Evolutionary conservation across 2,797 vertebrate species (phyloP).

Genomic region (Trachurus trachurus): DNA sequence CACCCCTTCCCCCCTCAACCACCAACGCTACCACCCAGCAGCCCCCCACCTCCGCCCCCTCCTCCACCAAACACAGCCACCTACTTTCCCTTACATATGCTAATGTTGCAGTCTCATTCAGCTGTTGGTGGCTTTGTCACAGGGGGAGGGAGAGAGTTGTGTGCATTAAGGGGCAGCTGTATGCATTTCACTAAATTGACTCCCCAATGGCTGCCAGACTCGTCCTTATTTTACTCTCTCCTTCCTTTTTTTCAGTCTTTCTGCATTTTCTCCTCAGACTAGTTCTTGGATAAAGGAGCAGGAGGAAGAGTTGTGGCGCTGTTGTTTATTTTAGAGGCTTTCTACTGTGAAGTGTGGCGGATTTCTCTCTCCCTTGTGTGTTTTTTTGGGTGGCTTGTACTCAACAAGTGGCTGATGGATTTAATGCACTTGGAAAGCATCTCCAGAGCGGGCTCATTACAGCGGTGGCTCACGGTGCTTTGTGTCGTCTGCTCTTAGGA

Average conservation of each 20-base stretch:
- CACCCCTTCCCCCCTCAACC: slow-evolving; percentile 72
- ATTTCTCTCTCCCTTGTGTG: slow-evolving; percentile 41
- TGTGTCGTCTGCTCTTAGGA: slow-evolving; percentile 60
- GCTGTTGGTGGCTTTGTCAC: slow-evolving; percentile 82
- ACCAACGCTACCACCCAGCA: slow-evolving; percentile 65
- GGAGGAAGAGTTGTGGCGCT: slow-evolving; percentile 18
- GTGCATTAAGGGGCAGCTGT: slow-evolving; percentile 82
- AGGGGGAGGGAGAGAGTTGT: slow-evolving; percentile 61
- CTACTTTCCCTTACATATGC: slow-evolving; percentile 86
- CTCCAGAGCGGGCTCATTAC: slow-evolving; percentile 69
- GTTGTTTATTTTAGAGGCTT: slow-evolving; percentile 59
- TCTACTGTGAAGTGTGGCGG: slow-evolving; percentile 45
- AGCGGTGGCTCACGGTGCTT: slow-evolving; percentile 60
- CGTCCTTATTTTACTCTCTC: slow-evolving; percentile 42
- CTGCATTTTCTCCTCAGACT: slow-evolving; percentile 38
- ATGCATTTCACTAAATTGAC: slow-evolving; percentile 81
- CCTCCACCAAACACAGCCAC: slow-evolving; percentile 71
- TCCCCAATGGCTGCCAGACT: slow-evolving; percentile 68
- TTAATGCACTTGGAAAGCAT: slow-evolving; percentile 75
- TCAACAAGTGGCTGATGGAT: slow-evolving; percentile 85
- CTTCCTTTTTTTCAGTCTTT: slow-evolving; percentile 23
- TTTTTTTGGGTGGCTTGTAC: slow-evolving; percentile 51
- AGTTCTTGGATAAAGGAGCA: slow-evolving; percentile 37
- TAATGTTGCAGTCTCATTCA: slow-evolving; percentile 83
- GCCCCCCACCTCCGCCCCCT: slow-evolving; percentile 57